These are phyloP conservation scores for Holotrichia oblita DNA, from an alignment of 1,140 invertebrate species.

Conservation along the genomic window DNA sequence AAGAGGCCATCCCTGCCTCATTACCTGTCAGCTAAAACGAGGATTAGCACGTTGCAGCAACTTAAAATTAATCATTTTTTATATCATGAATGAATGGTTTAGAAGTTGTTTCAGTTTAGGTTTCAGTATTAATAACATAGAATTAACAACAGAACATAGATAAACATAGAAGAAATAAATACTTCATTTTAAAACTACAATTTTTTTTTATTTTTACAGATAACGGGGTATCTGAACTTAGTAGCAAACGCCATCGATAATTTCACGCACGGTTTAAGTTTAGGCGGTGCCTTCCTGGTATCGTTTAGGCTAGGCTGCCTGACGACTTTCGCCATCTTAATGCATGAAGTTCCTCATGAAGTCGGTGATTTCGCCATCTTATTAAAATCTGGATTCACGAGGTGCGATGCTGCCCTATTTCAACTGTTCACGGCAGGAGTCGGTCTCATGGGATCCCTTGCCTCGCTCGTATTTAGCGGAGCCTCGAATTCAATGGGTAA, in stretches of 20 bases:
- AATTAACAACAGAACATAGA: no score
- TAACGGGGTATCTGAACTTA: conserved; percentile 93
- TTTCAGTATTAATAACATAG: no score
- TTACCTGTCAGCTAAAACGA: no score
- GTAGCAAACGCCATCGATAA: conserved; percentile 97
- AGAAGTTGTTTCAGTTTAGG: no score
- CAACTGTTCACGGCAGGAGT: conserved; percentile 89
- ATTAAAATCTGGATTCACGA: conserved; percentile 89
- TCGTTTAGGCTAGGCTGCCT: conserved; percentile 86
- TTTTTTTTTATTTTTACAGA: conserved; percentile 62
- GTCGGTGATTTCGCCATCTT: conserved; percentile 97
- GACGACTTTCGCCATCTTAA: conserved; percentile 92
- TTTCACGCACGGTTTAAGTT: conserved; percentile 95
- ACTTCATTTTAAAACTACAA: not conserved
- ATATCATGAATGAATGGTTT: no score
- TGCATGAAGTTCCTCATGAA: conserved; percentile 98
- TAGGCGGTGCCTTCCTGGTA: conserved; percentile 94
- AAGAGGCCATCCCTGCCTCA: no score
- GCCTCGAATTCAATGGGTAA: conserved; percentile 80
- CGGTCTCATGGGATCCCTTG: conserved; percentile 86
- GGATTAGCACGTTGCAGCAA: no score
- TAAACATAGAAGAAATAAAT: no score
- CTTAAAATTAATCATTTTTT: no score
- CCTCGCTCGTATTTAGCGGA: conserved; percentile 84
- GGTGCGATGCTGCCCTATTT: conserved; percentile 93